Conservation (phyloP, 1,140 invertebrate species). For the Colletes latitarsis region DNA sequence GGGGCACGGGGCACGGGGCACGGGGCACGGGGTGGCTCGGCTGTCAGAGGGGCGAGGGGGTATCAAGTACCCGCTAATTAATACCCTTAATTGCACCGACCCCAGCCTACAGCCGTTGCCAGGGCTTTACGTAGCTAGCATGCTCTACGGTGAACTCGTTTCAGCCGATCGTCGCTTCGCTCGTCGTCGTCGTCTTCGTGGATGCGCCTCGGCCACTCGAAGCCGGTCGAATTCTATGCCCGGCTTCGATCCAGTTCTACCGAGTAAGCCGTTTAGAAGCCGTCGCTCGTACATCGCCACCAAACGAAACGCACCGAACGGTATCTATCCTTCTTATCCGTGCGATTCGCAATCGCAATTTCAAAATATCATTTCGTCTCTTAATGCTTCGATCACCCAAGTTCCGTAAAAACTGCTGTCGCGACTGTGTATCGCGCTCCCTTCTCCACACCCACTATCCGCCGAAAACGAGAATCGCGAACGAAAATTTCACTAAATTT, state of each 20-base stretch:
- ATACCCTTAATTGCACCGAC: slow-evolving; percentile 80
- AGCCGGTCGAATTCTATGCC: slow-evolving; percentile 26
- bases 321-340: not conserved
- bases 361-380: too few relatives aligned
- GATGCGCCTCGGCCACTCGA: slow-evolving; percentile 36
- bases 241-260: slow-evolving; percentile 29
- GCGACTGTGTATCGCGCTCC: too few relatives aligned
- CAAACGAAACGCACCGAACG: not conserved
- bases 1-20: not conserved
- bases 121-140: slow-evolving; percentile 66
- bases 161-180: slow-evolving; percentile 54
- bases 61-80: slow-evolving; percentile 79
- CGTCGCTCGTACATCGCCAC: not conserved
- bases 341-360: not conserved
- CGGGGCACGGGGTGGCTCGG: slow-evolving; percentile 7
- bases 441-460: too few relatives aligned
- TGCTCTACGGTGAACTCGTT: slow-evolving; percentile 58
- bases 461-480: too few relatives aligned
- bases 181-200: slow-evolving; percentile 39
- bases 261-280: slow-evolving; percentile 12
- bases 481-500: too few relatives aligned
- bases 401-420: too few relatives aligned
- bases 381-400: too few relatives aligned
- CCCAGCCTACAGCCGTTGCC: slow-evolving; percentile 67
- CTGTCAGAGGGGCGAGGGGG: slow-evolving; percentile 53